Conservation (phyloP, 2,113 vertebrate genomes). For the Dromaius novaehollandiae region DNA sequence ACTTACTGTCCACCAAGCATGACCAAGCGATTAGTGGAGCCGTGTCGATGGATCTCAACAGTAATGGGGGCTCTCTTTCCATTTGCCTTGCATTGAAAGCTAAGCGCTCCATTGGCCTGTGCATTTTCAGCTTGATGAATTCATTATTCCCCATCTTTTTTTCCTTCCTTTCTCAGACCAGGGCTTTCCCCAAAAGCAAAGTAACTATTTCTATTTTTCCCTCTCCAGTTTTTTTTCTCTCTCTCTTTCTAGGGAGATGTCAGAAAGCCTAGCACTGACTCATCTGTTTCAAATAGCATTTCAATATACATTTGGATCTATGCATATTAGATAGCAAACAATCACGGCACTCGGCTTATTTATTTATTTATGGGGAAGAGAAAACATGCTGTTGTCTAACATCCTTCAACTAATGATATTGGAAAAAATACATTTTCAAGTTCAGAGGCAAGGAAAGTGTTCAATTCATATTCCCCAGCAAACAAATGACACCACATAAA, state of each 20-base stretch:
- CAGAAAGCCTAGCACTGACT: conserved; percentile 76
- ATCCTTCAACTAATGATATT: conserved; percentile 51
- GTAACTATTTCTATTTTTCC: neutral
- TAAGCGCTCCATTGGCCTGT: conserved; percentile 79
- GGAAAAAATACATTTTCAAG: conserved; percentile 19
- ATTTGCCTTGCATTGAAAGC: conserved; percentile 79
- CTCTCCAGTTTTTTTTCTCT: conserved; percentile 21
- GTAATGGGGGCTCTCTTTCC: conserved; percentile 82
- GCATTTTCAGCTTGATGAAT: conserved; percentile 84
- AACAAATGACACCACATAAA: conserved; percentile 69
- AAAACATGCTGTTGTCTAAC: conserved; percentile 26
- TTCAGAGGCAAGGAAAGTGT: conserved; percentile 10
- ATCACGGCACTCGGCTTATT: conserved; percentile 30
- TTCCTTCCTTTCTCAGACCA: conserved; percentile 32
- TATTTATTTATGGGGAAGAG: conserved; percentile 43
- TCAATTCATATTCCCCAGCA: conserved; percentile 41
- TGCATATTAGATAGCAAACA: conserved; percentile 33
- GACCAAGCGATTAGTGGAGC: conserved; percentile 81
- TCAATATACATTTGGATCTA: conserved; percentile 36
- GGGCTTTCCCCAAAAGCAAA: conserved; percentile 55
- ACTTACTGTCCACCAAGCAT: conserved; percentile 81
- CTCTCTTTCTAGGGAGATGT: conserved; percentile 67
- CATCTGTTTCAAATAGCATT: conserved; percentile 73
- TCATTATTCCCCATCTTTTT: conserved; percentile 76
- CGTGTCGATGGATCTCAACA: conserved; percentile 70